Evolutionary conservation across 2,113 vertebrate genomes (phyloP).

Genomic region (Siniperca chuatsi): DNA sequence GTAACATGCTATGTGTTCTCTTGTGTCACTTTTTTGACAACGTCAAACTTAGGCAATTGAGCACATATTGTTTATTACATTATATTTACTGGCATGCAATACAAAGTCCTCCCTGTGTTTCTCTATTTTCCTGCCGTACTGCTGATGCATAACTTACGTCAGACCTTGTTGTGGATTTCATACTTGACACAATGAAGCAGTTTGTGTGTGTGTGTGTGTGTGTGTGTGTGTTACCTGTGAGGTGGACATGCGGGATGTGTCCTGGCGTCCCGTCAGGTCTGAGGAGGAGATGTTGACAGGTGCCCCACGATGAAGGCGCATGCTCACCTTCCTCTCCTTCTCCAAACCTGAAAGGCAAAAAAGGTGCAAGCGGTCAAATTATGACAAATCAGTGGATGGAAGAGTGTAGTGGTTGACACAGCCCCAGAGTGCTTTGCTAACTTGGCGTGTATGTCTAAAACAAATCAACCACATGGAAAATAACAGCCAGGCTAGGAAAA

Average conservation of each 20-base stretch:
- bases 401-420: background rate
- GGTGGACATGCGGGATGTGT: constrained; percentile 95
- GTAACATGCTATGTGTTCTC: too few species aligned
- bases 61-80: background rate
- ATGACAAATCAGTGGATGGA: background rate
- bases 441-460: too few species aligned
- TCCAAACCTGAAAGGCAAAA: constrained; percentile 88
- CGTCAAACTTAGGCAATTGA: background rate
- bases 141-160: background rate
- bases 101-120: background rate
- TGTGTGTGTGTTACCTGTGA: constrained; percentile 88
- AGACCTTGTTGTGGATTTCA: background rate
- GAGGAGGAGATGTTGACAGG: constrained; percentile 97
- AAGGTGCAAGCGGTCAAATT: constrained; percentile 55
- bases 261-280: constrained; percentile 96
- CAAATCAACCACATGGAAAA: too few species aligned
- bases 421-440: too few species aligned
- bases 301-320: constrained; percentile 96
- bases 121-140: background rate
- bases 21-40: background rate
- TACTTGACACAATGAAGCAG: background rate
- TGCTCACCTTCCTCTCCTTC: constrained; percentile 97
- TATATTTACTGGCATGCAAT: background rate
- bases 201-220: background rate
- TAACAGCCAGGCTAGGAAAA: too few species aligned